phyloP scores from a whole-genome alignment of 2,113 vertebrate genomes.

The Chloebia gouldiae region DNA sequence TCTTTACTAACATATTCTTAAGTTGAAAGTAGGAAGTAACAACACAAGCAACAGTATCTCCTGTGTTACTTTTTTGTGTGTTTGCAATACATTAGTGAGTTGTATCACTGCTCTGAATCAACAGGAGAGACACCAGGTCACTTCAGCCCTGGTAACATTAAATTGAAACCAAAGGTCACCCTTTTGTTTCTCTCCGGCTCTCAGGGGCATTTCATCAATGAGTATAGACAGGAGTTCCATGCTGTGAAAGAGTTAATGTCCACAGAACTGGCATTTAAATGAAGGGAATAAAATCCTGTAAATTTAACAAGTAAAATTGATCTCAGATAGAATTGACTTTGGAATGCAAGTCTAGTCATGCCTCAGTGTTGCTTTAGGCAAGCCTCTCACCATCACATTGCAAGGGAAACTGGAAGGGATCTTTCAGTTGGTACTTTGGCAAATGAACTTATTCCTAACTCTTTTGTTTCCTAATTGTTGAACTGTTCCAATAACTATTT shows the following conservation, averaged over 20 bases:
- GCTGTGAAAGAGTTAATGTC: not conserved
- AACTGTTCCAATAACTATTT: not conserved
- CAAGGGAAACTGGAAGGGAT: not conserved
- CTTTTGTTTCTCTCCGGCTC: not conserved
- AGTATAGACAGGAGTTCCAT: not conserved
- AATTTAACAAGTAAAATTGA: not conserved
- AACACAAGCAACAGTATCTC: not conserved
- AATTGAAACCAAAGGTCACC: not conserved
- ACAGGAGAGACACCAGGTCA: not conserved
- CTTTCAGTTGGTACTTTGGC: not conserved
- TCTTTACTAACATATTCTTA: constrained; percentile 17
- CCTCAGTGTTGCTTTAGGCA: not conserved
- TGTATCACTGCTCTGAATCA: not conserved
- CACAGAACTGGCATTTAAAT: not conserved
- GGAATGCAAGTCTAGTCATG: not conserved
- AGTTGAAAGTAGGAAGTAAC: constrained; percentile 55
- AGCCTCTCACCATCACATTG: not conserved
- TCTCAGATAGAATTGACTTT: not conserved
- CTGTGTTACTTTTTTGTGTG: not conserved
- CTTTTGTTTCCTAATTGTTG: not conserved
- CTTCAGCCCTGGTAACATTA: not conserved
- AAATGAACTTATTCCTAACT: not conserved
- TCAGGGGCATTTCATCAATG: not conserved
- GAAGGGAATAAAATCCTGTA: not conserved
- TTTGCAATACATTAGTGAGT: not conserved